A percentile compares a stretch with the other conserved stretches of the same genome.
phyloP scores from a whole-genome alignment of 2,113 vertebrate genomes.

The mouse (Mus musculus) region GRCm39 chr3:30857001-30857500 shows the following conservation, averaged over 20 bases:
- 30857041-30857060: background rate
- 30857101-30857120: background rate
- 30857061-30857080: background rate
- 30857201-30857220: constrained; percentile 85
- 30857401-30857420: background rate
- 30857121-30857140: background rate
- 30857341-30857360: constrained; percentile 86
- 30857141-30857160: background rate
- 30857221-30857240: constrained; percentile 91
- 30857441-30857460: background rate
- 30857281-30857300: constrained; percentile 93
- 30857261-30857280: constrained; percentile 89
- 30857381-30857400: background rate
- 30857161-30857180: background rate
- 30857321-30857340: constrained; percentile 94
- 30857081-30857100: background rate
- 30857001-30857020: background rate
- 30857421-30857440: background rate
- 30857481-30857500: background rate
- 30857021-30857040: background rate
- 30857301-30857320: constrained; percentile 90
- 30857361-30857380: constrained; percentile 79
- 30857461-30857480: background rate
- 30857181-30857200: constrained; percentile 40
- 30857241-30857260: constrained; percentile 91